Evolutionary conservation across 2,797 vertebrate species (phyloP), one percentile per base, ranked within the genome.

Genomic region (Borostomias antarcticus): DNA sequence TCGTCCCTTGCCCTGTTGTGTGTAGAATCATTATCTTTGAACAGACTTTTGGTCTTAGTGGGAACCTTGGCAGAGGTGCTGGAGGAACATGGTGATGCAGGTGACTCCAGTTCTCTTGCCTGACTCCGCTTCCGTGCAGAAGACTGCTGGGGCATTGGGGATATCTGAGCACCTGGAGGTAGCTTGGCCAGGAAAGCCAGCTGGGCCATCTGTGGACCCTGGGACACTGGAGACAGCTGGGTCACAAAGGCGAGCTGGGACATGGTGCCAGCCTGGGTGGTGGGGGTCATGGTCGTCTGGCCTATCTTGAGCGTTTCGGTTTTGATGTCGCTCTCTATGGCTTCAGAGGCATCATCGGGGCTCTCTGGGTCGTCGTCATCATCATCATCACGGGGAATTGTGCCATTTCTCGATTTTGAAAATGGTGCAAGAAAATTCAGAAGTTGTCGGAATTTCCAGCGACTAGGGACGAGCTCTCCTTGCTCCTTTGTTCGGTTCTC

Each of bases 371-470:
- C 75, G 0, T 86, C 80, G 0, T 84, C 74, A 0, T 77, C 69
- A 21, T 86, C 80, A 0, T 84, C 74, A 0, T 77, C 69, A 21
- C 70, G 29, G 6, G 82, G 37, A 33, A 86, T 82, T 0, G 63
- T 64, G 4, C 82, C 77, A 0, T 78, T 81, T 57, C 88, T 79
- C 0, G 85, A 85, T 2, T 87, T 86, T 0, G 88, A 85, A 40
- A 89, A 89, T 0, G 89, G 85, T 13, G 86, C 86, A 0, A 91
- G 82, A 26, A 90, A 89, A 28, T 88, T 88, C 80, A 91, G 87
- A 2, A 86, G 74, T 11, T 87, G 82, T 59, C 89, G 85, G 73
- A 85, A 87, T 74, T 86, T 89, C 89, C 89, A 89, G 61, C 74
- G 71, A n/a, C 89, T 89, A 5, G 79, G 87, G 4, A 77, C 15